phyloP scores from a whole-genome alignment of 2,888 invertebrate species.

The Parnassius smintheus region DNA sequence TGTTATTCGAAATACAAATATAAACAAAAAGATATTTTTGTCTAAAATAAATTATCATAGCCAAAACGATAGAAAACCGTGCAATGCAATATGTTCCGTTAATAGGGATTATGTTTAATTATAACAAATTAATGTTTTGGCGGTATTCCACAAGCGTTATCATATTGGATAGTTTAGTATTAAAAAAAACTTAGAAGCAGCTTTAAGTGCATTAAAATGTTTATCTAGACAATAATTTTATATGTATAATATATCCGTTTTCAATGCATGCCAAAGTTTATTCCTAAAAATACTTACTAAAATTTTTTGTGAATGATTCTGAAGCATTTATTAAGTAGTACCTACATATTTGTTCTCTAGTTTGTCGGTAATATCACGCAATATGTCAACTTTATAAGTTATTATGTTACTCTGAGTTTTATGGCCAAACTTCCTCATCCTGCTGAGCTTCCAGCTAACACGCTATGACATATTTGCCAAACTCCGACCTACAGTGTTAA shows the following conservation, averaged over 20 bases:
- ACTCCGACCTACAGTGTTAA: conserved; percentile 15
- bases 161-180: too few relatives aligned
- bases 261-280: too few relatives aligned
- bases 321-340: too few relatives aligned
- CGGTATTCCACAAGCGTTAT: conserved; percentile 1
- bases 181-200: too few relatives aligned
- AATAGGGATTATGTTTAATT: neutral
- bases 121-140: neutral
- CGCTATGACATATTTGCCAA: conserved; percentile 25
- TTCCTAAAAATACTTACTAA: too few relatives aligned
- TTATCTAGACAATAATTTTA: too few relatives aligned
- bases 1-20: neutral
- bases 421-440: conserved; percentile 39
- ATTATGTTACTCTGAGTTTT: conserved; percentile 31
- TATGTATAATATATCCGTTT: too few relatives aligned
- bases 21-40: neutral
- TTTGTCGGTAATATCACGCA: conserved; percentile 33
- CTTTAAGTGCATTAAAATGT: too few relatives aligned
- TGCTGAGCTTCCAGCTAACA: conserved; percentile 24
- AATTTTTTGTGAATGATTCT: too few relatives aligned
- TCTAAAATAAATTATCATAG: neutral
- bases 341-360: conserved; percentile 15
- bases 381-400: conserved; percentile 34
- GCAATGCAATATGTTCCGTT: neutral
- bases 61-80: neutral